Conservation (phyloP, 2,888 invertebrate species). For the Cephus pygmeus region DNA sequence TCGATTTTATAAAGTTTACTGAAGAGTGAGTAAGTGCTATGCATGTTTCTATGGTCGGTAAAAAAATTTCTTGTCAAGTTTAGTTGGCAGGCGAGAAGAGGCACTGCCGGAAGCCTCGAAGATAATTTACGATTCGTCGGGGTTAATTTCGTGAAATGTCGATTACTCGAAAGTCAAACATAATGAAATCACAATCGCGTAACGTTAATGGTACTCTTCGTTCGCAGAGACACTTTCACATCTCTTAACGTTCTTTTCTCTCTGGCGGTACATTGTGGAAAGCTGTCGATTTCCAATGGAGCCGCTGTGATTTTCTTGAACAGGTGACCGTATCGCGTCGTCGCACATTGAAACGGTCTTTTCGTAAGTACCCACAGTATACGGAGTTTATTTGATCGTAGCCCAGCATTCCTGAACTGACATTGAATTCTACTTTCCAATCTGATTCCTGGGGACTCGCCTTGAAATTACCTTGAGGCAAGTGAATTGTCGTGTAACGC, state of each 20-base stretch:
- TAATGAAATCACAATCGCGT: background rate
- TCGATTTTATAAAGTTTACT: too few species aligned
- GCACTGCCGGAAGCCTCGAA: background rate
- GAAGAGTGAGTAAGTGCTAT: too few species aligned
- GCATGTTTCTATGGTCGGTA: background rate
- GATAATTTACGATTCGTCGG: background rate
- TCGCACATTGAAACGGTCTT: background rate
- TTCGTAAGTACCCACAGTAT: background rate
- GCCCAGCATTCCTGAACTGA: constrained; percentile 28
- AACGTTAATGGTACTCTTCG: background rate
- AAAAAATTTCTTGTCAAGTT: background rate
- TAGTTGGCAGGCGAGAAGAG: background rate
- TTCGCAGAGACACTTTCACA: background rate
- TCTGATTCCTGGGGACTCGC: constrained; percentile 22
- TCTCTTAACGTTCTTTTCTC: background rate
- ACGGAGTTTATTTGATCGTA: background rate
- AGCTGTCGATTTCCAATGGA: background rate
- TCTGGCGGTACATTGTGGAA: background rate
- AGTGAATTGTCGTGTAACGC: background rate
- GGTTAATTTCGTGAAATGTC: background rate
- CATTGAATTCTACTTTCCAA: constrained; percentile 49
- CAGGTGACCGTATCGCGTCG: background rate
- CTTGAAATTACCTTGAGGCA: background rate
- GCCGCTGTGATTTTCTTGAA: background rate
- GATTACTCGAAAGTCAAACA: background rate